Base-by-base conservation (phyloP, 1,140 invertebrate species). In the Drosophila elegans region DNA sequence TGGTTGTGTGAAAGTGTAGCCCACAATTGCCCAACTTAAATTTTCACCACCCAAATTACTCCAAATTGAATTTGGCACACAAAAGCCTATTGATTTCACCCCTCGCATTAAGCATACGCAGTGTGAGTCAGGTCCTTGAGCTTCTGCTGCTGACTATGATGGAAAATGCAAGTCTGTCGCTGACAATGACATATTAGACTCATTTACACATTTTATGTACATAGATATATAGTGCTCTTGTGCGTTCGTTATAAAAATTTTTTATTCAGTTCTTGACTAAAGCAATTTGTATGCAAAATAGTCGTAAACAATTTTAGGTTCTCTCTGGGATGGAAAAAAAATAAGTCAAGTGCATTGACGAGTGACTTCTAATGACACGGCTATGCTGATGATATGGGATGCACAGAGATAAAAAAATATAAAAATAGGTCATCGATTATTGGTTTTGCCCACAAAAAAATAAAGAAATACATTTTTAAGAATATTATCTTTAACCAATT, bases 181-280 rank as follows among this genome's bases (percentile, higher is more conserved):
- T 89, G 84, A 89, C 84, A 89, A 74, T 84, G 84, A 89, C 84
- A 89, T 74, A 89, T 88, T 76, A 74, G 59, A 74, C 57, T 74
- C 84, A 89, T 88, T 88, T 84, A 64, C 80, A 89, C 84, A 73
- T 84, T 80, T 29, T 64, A 46, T 42, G 34, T 41, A 34, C 29
- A 36, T 36, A 53, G 52, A 44, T 76, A 44, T 76, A 52, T 46
- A 44, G 16, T 27, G 16, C 36, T 72, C 68, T 51, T 16, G 25
- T 66, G 25, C 59, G 34, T 45, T 44, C 38, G 53, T 27, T 54
- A 34, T 25, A 29, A 10, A 11, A 42, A 42, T 71, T 53, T 53
- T 57, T 29, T 21, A 51, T 62, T 46, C 46, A 52, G 29, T 36
- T 79, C 39, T 41, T 49, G 74, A 48, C 48, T 56, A 66, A 75